Percentiles rank a stretch among this genome's conserved stretches.
Conservation (phyloP, 2,797 vertebrate genomes). For the Rhinoraja longicauda region DNA sequence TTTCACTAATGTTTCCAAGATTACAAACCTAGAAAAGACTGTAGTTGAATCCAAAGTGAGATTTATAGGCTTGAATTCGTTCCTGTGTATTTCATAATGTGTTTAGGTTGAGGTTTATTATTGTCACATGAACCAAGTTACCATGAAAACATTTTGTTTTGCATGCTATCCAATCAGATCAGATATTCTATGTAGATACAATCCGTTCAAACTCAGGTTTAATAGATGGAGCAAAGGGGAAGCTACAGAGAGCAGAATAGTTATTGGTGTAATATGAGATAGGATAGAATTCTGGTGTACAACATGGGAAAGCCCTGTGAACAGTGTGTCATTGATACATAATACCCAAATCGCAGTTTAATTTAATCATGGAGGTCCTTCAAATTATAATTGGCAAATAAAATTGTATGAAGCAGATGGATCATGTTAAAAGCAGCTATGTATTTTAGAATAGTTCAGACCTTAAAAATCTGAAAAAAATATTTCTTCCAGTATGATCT, state of each 20-base stretch:
- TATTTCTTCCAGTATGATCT: neutral
- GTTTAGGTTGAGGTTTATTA: no score
- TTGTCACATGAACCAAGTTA: no score
- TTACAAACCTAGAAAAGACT: neutral
- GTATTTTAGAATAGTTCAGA: constrained; percentile 1
- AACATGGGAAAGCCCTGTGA: neutral
- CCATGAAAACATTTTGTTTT: no score
- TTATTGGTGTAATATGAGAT: no score
- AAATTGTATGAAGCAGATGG: neutral
- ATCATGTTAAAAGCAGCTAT: neutral
- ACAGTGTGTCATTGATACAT: neutral
- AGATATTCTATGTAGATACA: no score
- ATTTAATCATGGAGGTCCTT: neutral
- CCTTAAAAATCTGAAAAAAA: neutral
- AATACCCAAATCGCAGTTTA: neutral
- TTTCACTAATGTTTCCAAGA: neutral
- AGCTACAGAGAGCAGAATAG: no score
- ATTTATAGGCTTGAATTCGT: neutral
- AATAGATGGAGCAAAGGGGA: no score
- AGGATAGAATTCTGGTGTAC: neutral
- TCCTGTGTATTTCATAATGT: neutral
- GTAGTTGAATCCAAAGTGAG: neutral
- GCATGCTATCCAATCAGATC: no score
- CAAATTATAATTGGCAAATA: neutral
- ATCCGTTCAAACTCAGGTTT: no score